Evolutionary conservation across 2,113 vertebrate species (phyloP).

Genomic region (Pseudopodoces humilis): DNA sequence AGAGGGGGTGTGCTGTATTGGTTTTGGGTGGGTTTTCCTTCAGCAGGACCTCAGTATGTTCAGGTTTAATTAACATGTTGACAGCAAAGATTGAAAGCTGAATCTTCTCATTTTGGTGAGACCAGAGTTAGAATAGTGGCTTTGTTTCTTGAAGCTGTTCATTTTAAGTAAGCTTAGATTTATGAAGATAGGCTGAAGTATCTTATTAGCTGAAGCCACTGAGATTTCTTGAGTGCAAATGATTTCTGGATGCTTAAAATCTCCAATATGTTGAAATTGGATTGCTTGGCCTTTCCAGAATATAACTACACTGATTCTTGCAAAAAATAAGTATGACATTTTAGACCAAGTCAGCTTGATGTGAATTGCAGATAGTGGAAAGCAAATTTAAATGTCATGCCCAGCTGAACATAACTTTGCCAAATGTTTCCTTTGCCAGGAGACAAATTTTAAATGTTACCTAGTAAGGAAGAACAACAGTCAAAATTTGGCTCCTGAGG

Average conservation of each 20-base stretch:
- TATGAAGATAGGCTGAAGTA: background rate
- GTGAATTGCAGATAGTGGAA: constrained; percentile 1
- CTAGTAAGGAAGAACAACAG: background rate
- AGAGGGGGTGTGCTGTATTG: background rate
- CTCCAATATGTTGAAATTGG: background rate
- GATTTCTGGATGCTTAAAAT: constrained; percentile 2
- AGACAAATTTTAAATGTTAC: constrained; percentile 20
- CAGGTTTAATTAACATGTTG: background rate
- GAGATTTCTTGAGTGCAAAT: background rate
- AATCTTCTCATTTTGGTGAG: background rate
- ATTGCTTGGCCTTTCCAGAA: background rate
- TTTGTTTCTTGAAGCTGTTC: background rate
- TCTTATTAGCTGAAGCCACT: background rate
- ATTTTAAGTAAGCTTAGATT: background rate
- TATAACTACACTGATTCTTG: background rate
- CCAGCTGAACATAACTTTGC: background rate
- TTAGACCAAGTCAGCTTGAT: constrained; percentile 12
- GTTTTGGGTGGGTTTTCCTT: background rate
- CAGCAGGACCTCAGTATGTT: background rate
- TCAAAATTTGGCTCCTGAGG: background rate
- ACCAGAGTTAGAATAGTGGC: background rate
- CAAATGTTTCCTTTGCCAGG: background rate
- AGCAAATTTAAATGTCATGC: constrained; percentile 36
- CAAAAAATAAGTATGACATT: constrained; percentile 30
- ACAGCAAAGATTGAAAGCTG: background rate